Base-by-base conservation (phyloP, 2,888 invertebrate species). In the Drosophila peninsularis region DNA sequence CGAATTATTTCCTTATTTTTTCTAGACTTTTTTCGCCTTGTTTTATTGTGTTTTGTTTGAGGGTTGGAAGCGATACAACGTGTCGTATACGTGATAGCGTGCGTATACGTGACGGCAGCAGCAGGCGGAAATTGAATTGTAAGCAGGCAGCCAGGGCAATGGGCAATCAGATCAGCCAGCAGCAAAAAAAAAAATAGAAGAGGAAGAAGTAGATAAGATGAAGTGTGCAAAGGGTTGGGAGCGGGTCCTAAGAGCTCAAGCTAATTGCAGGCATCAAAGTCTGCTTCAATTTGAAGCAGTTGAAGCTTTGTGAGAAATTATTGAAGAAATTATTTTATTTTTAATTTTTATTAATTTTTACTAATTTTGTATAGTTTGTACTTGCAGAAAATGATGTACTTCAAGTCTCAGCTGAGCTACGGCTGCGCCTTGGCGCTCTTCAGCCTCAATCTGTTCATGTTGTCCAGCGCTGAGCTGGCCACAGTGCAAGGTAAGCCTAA, bases 111-210 rank as follows among this genome's bases (percentile, higher is more conserved):
- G 83, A 72, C 63, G 66, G n/a, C 58, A 47, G 57, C 36, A 57
- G 45, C 34, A 53, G 56, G 55, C 87, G 87, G 87, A 82, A 82
- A 82, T 82, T 82, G 78, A 78, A 76, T 63, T 66, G 75, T 14
- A 39, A 36, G 36, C 50, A 71, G 36, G 30, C 36, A 36, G 45
- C 10, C 10, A 10, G 9, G 30, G 19, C 49, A 41, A n/a, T 30
- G 10, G 36, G 36, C 60, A 67, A 75, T 75, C 62, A 45, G 62
- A 62, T 75, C 56, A 58, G 53, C 47, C 24, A 24, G 13, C 11
- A 37, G 21, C 27, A 30, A 7, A 5, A 3, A 9, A 30, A 45
- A 58, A 61, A 52, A 7, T 3, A 27, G 5, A 14, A 19, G 0
- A 32, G 11, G 3, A 13, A 13, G 4, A 3, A 30, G 41, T 9